Evolutionary conservation across 1,140 invertebrate genomes (phyloP), one percentile per base, ranked within the genome.

Genomic region (Coptotermes formosanus): DNA sequence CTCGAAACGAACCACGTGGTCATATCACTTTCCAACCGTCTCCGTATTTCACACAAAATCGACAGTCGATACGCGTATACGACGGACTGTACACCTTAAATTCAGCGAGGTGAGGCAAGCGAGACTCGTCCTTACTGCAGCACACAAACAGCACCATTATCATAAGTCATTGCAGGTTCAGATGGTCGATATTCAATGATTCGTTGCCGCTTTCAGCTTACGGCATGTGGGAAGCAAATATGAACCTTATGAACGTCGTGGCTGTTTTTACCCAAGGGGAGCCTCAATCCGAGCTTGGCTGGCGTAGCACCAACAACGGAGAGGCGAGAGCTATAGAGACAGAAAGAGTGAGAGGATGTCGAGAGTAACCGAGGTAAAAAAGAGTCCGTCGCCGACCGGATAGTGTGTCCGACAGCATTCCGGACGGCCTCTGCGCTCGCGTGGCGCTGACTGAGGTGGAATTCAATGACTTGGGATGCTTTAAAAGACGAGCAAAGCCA

Each of bases 261-360:
- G 43, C n/a, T 52, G 23, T 82, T 52, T 45, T 30, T 59, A 84
- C 83, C 83, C 83, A 84, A 48, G 45, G 83, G 83, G 83, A 84
- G 83, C 83, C 83, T 84, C 83, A 45, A 52, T 52, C 9, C 38
- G 32, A 82, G 38, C 19, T 23, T n/a, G 3, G 30, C 82, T 43
- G 38, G 82, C 82, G 82, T 44, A 45, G 44, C 8, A 84, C 25
- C 83, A 84, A 52, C 45, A 32, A 32, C 44, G 48, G 52, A 84
- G 44, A 11, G 83, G 83, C 14, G 82, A 38, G 43, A 45, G 43
- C 14, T 9, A 43, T 25, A 32, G 82, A 32, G 30, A 43, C 7
- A 23, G 38, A 45, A 23, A 44, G 82, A 83, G 82, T 16, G 82
- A 83, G 82, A 32, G 82, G 82, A 1, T 12, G n/a, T 21, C 48